These are phyloP conservation scores for Oenanthe oenanthe DNA, from an alignment of 2,113 vertebrate species.

Conservation along the genomic window DNA sequence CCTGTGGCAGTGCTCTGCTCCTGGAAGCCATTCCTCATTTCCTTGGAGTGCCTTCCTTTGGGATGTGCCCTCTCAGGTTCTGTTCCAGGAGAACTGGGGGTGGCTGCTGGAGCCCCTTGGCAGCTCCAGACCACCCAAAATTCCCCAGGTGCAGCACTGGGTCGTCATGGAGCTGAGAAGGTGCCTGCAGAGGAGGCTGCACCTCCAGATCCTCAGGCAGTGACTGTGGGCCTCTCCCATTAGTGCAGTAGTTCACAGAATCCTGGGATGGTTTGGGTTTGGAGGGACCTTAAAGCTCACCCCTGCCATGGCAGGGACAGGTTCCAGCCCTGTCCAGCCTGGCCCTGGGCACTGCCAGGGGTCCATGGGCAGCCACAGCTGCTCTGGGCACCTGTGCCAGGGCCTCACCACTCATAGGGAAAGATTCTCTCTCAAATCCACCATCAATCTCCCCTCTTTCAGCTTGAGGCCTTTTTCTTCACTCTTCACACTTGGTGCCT, in stretches of 20 bases:
- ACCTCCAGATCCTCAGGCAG: not conserved
- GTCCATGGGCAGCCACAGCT: not conserved
- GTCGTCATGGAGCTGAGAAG: not conserved
- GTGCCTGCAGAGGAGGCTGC: not conserved
- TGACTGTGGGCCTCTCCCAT: not conserved
- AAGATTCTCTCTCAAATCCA: not conserved
- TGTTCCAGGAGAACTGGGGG: not conserved
- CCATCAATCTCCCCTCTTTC: not conserved
- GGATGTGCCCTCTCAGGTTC: no score
- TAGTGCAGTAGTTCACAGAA: not conserved
- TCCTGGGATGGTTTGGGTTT: not conserved
- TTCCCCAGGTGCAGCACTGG: not conserved
- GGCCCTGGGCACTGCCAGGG: not conserved
- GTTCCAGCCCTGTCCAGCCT: not conserved
- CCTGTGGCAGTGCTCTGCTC: not conserved
- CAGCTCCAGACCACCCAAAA: rapidly evolving
- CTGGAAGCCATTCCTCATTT: not conserved
- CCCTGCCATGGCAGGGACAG: not conserved
- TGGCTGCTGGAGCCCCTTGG: not conserved
- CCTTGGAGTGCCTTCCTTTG: not conserved
- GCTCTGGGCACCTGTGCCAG: not conserved
- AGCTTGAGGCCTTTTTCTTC: not conserved
- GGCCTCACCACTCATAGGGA: not conserved
- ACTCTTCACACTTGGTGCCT: not conserved
- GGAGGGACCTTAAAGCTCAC: not conserved